Evolutionary conservation across 2,888 invertebrate species (phyloP).

Genomic region (Volucella inflata): DNA sequence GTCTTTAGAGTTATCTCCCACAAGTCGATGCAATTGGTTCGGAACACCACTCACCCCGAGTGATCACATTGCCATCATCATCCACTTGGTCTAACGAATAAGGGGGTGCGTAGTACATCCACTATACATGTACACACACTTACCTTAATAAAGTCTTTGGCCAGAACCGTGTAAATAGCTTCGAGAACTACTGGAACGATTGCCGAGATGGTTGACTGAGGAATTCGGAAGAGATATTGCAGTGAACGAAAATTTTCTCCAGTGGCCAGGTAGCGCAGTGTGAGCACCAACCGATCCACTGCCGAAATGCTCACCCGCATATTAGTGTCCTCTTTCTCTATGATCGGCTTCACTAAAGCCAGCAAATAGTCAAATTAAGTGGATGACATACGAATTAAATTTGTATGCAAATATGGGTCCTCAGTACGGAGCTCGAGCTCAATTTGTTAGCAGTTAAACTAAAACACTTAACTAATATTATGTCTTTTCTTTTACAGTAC

Average conservation of each 20-base stretch:
- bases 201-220: neutral
- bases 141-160: slow-evolving; percentile 2
- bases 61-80: too few relatives aligned
- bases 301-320: too few relatives aligned
- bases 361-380: slow-evolving; percentile 1
- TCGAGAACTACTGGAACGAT: slow-evolving; percentile 7
- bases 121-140: too few relatives aligned
- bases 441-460: neutral
- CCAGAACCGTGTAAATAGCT: slow-evolving; percentile 7
- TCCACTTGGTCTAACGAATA: too few relatives aligned
- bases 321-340: neutral
- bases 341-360: slow-evolving; percentile 1
- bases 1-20: too few relatives aligned
- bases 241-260: slow-evolving; percentile 15
- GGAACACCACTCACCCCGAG: too few relatives aligned
- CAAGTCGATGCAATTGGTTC: too few relatives aligned
- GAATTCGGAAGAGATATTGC: slow-evolving; percentile 25
- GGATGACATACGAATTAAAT: neutral
- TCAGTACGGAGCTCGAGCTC: slow-evolving; percentile 11
- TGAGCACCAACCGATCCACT: neutral
- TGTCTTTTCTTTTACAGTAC: neutral
- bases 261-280: neutral
- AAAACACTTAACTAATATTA: neutral
- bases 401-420: slow-evolving; percentile 1
- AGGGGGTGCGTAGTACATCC: too few relatives aligned